Evolutionary conservation across 1,140 invertebrate genomes (phyloP), one percentile per base, ranked within the genome.

Genomic region (Papilio polyxenes): DNA sequence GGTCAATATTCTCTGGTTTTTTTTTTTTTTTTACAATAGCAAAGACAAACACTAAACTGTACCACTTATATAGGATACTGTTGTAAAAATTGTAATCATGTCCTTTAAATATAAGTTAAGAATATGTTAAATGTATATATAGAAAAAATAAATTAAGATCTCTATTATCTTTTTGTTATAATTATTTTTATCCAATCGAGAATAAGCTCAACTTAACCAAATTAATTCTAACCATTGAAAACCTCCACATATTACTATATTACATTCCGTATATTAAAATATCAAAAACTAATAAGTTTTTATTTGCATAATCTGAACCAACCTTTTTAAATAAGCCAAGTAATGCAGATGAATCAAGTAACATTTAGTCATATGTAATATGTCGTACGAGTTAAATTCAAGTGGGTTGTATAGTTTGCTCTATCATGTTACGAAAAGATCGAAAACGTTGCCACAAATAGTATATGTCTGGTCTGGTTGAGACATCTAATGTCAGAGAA

Each of bases 1-100:
- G 97, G 97, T 84, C 96, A 97, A 87, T 97, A 97, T 92, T 97
- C 96, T 9, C 92, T 97, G 85, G 96, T 97, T n/a, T n/a, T n/a
- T n/a, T n/a, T n/a, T n/a, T n/a, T n/a, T n/a, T n/a, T n/a, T n/a
- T n/a, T n/a, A 95, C 88, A 97, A 97, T 89, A 96, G 96, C 87
- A 95, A 95, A 87, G 95, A 96, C 82, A 95, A 95, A 82, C 90
- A 92, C 85, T 92, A 90, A 83, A 83, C 56, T 62, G 72, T 82
- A 75, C 40, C 44, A 53, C 11, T 51, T 59, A 13, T 15, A 37
- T 72, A 31, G 65, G 31, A 72, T 72, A 72, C 6, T 37, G 37
- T 23, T 72, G 65, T 72, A 72, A 65, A 65, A 37, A 15, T 72
- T 37, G 31, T 72, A 72, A 37, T 72, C 62, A 72, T 72, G 65